phyloP scores from a whole-genome alignment of 1,140 invertebrate species.

The Marisa cornuarietis region DNA sequence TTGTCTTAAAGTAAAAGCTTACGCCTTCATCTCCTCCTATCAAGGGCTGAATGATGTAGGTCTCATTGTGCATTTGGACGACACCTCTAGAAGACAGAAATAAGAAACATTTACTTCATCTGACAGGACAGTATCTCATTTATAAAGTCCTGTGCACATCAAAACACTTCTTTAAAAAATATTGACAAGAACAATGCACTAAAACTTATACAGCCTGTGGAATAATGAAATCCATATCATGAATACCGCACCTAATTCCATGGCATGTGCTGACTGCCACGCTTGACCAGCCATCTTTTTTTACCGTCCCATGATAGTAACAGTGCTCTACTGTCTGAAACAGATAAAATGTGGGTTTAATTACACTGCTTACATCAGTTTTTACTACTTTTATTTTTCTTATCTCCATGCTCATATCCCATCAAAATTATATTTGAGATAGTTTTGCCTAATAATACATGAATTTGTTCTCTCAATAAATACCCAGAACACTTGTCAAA shows the following conservation, averaged over 20 bases:
- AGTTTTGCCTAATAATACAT: too few species aligned
- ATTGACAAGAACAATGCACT: background rate
- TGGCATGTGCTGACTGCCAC: conserved; percentile 97
- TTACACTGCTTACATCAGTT: background rate
- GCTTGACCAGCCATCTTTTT: conserved; percentile 94
- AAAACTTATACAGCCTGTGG: background rate
- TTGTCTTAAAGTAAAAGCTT: background rate
- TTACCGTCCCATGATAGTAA: conserved; percentile 94
- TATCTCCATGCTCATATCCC: too few species aligned
- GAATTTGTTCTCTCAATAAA: too few species aligned
- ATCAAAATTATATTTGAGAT: too few species aligned
- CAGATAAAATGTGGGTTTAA: background rate
- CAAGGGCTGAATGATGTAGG: conserved; percentile 96
- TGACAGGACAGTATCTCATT: background rate
- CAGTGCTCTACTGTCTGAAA: conserved; percentile 77
- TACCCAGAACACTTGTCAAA: too few species aligned
- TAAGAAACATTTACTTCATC: conserved; percentile 3
- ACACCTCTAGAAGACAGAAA: conserved; percentile 77
- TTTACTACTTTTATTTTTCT: background rate
- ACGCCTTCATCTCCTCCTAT: conserved; percentile 85
- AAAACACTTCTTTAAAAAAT: background rate
- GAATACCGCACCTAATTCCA: conserved; percentile 74
- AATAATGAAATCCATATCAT: background rate
- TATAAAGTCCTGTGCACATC: background rate
- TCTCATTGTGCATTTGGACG: conserved; percentile 96